phyloP scores from a whole-genome alignment of 2,888 invertebrate genomes.

The Parnassius glacialis region DNA sequence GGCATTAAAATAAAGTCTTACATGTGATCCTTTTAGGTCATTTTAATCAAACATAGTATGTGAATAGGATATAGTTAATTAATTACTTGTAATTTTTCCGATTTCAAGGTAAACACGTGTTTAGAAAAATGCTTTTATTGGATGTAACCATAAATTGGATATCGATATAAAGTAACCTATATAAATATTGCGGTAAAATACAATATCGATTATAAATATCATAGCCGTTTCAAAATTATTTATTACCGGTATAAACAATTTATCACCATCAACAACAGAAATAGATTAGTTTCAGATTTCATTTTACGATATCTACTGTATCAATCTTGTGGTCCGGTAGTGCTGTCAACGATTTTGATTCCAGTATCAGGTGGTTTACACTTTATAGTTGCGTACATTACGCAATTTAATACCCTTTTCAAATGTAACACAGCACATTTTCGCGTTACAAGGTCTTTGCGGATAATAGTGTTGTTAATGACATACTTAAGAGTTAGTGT shows the following conservation, averaged over 20 bases:
- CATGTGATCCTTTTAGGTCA: too few relatives aligned
- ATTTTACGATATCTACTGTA: constrained; percentile 3
- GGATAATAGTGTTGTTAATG: constrained; percentile 28
- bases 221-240: too few relatives aligned
- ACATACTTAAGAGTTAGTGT: too few relatives aligned
- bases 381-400: too few relatives aligned
- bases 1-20: too few relatives aligned
- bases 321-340: constrained; percentile 2
- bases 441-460: constrained; percentile 31
- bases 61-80: too few relatives aligned
- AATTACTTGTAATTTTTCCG: neutral
- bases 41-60: too few relatives aligned
- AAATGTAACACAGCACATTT: constrained; percentile 25
- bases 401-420: constrained; percentile 6
- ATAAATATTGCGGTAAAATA: too few relatives aligned
- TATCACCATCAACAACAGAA: neutral
- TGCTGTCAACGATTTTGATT: constrained; percentile 8
- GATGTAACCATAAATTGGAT: neutral
- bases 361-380: constrained; percentile 1
- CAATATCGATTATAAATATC: too few relatives aligned
- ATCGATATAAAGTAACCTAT: neutral
- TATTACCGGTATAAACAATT: too few relatives aligned
- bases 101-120: neutral
- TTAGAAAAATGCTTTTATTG: neutral
- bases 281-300: neutral